phyloP scores from a whole-genome alignment of 2,113 vertebrate species.

The Condylura cristata region DNA sequence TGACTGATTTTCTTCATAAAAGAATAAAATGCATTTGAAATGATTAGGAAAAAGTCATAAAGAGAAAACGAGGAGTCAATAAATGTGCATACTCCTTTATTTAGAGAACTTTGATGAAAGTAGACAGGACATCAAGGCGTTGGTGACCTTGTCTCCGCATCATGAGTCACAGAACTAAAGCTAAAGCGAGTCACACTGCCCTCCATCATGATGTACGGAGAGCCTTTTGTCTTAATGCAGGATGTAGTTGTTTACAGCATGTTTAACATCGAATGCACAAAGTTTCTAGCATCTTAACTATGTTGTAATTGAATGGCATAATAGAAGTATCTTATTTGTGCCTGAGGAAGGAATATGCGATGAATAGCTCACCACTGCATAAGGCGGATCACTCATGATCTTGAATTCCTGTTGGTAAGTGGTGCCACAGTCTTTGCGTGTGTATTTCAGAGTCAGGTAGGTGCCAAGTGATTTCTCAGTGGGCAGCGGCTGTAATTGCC shows the following conservation, averaged over 20 bases:
- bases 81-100: background rate
- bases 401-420: background rate
- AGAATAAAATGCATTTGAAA: constrained; percentile 40
- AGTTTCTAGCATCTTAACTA: background rate
- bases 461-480: constrained; percentile 9
- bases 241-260: background rate
- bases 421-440: background rate
- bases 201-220: background rate
- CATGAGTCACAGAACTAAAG: background rate
- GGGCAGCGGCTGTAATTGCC: background rate
- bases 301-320: background rate
- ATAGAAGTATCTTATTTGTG: background rate
- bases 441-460: background rate
- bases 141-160: background rate
- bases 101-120: constrained; percentile 5
- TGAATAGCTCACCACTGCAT: background rate
- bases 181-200: background rate
- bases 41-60: background rate
- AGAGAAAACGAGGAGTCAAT: background rate
- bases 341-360: background rate
- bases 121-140: background rate
- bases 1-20: constrained; percentile 28
- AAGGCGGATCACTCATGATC: background rate
- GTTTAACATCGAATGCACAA: background rate
- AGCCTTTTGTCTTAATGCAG: background rate